Percentiles rank a stretch among this genome's conserved stretches.
Conservation (phyloP, 2,888 invertebrate species). For the Dryadula phaetusa region DNA sequence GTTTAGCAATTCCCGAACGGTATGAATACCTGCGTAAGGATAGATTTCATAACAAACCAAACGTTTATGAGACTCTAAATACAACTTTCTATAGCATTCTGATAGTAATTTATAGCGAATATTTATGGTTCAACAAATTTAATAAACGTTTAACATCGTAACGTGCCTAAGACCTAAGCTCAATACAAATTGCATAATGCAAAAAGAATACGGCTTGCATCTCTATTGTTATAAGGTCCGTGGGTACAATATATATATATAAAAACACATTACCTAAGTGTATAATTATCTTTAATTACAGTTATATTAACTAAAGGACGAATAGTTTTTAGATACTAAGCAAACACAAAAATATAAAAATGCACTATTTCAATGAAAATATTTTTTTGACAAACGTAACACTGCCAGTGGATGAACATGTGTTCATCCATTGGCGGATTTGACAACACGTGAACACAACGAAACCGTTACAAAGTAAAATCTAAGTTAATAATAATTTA, state of each 20-base stretch:
- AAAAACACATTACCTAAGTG: too few species aligned
- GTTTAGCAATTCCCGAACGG: slow-evolving; percentile 27
- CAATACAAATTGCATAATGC: slow-evolving; percentile 36
- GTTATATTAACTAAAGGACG: too few species aligned
- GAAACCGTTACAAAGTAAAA: too few species aligned
- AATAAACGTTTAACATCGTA: slow-evolving; percentile 31
- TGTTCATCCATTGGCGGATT: too few species aligned
- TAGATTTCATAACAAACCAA: slow-evolving; percentile 35
- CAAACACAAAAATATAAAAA: too few species aligned
- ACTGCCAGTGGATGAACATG: too few species aligned
- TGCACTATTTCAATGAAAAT: too few species aligned
- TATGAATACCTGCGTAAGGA: slow-evolving; percentile 25
- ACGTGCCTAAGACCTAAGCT: slow-evolving; percentile 41
- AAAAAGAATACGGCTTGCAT: slow-evolving; percentile 24
- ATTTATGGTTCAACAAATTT: slow-evolving; percentile 39
- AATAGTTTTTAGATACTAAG: too few species aligned
- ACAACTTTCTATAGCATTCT: slow-evolving; percentile 39
- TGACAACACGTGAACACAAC: too few species aligned
- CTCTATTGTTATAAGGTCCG: slow-evolving; percentile 4
- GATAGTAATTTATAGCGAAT: slow-evolving; percentile 40
- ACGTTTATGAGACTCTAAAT: slow-evolving; percentile 39
- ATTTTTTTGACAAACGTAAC: too few species aligned
- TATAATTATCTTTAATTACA: too few species aligned
- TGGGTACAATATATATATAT: slow-evolving; percentile 36
- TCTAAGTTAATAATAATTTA: too few species aligned